A percentile compares a stretch with the other conserved stretches of the same genome.
Evolutionary conservation across 2,888 invertebrate genomes (phyloP).

Genomic region (Apodemia mormo): DNA sequence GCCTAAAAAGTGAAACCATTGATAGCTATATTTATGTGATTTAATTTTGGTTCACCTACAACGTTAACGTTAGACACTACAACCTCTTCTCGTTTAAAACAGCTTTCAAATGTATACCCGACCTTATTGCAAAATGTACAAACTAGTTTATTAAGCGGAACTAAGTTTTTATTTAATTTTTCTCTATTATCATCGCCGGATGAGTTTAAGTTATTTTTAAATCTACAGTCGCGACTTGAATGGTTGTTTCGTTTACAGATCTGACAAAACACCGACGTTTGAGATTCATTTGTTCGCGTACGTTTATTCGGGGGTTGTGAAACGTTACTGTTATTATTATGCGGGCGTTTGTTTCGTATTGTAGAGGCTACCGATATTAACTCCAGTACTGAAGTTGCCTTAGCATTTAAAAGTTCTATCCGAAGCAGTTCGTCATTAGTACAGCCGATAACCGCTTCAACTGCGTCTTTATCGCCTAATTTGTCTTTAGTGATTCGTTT

Average conservation of each 20-base stretch:
- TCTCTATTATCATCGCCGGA: not conserved
- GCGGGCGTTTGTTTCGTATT: constrained; percentile 23
- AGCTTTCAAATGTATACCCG: constrained; percentile 41
- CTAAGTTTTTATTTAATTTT: not conserved
- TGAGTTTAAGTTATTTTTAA: not conserved
- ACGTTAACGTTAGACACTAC: constrained; percentile 40
- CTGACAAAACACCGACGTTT: constrained; percentile 7
- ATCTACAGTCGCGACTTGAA: not conserved
- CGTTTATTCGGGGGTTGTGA: constrained; percentile 19
- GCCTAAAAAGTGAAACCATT: constrained; percentile 28
- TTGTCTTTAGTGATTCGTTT: constrained; percentile 22
- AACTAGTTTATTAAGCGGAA: not conserved
- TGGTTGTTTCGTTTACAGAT: constrained; percentile 28
- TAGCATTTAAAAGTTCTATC: constrained; percentile 28
- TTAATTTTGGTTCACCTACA: constrained; percentile 29
- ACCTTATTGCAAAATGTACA: constrained; percentile 38
- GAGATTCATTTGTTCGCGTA: not conserved
- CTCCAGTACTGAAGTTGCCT: constrained; percentile 26
- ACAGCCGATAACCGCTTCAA: constrained; percentile 20
- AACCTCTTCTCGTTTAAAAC: constrained; percentile 37
- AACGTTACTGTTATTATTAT: not conserved
- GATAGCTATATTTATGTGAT: constrained; percentile 28
- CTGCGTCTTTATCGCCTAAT: constrained; percentile 2
- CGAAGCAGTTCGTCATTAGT: constrained; percentile 11
- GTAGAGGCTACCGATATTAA: constrained; percentile 29